phyloP scores from a whole-genome alignment of 1,140 invertebrate species.

The Zaprionus camerounensis region DNA sequence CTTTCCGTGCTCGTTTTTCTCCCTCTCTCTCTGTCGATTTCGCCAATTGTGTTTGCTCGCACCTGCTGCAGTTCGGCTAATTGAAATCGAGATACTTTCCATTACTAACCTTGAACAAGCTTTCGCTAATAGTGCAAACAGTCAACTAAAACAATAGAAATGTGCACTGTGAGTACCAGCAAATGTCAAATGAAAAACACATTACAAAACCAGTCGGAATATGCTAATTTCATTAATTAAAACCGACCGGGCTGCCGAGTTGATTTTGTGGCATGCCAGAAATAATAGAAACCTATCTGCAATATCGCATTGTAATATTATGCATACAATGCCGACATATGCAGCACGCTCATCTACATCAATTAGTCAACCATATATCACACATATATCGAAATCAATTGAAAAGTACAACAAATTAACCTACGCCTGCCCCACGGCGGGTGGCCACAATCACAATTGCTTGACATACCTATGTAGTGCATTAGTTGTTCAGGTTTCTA shows the following conservation, averaged over 20 bases:
- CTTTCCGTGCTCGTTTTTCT: neutral
- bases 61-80: constrained; percentile 48
- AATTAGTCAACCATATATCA: constrained; percentile 43
- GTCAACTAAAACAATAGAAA: neutral
- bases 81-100: constrained; percentile 53
- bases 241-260: constrained; percentile 6
- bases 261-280: constrained; percentile 5
- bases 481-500: no score
- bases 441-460: no score
- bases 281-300: constrained; percentile 17
- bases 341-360: constrained; percentile 18
- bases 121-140: constrained; percentile 7
- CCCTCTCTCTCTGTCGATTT: neutral
- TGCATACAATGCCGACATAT: constrained; percentile 22
- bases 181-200: neutral
- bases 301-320: constrained; percentile 21
- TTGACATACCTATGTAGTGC: neutral
- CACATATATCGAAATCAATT: neutral
- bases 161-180: no score
- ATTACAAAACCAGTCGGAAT: neutral
- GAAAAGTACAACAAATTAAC: neutral
- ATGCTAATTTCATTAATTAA: constrained; percentile 34
- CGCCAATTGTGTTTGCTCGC: constrained; percentile 24
- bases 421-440: no score
- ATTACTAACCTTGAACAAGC: constrained; percentile 18